Conservation (phyloP, 2,113 vertebrate genomes). For the Zosterops japonicus region DNA sequence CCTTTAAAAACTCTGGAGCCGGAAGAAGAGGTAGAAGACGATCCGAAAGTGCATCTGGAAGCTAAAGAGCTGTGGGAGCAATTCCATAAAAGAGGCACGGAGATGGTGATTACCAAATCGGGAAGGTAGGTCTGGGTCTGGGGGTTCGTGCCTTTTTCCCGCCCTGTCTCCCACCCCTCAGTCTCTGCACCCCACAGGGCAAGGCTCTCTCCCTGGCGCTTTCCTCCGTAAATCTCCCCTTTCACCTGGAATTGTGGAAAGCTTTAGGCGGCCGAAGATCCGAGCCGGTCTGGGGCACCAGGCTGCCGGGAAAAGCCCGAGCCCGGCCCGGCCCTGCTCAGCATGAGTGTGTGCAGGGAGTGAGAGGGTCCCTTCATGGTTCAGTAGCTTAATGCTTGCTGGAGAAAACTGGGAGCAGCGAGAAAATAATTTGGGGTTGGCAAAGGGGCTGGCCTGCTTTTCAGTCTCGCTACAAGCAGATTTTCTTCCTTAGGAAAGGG, state of each 20-base stretch:
- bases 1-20: conserved; percentile 96
- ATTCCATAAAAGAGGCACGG: conserved; percentile 96
- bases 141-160: neutral
- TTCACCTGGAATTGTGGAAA: neutral
- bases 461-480: neutral
- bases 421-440: neutral
- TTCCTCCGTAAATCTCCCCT: neutral
- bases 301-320: neutral
- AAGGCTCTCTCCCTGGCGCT: neutral
- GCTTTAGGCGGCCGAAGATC: neutral
- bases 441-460: neutral
- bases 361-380: conserved; percentile 17
- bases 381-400: neutral
- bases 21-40: conserved; percentile 97
- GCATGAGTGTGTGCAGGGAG: neutral
- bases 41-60: conserved; percentile 98
- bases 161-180: neutral
- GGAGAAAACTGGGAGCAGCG: neutral
- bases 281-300: neutral
- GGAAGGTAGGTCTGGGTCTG: conserved; percentile 86
- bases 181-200: neutral
- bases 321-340: neutral
- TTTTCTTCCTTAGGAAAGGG: neutral
- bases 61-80: conserved; percentile 98
- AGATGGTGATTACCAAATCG: conserved; percentile 99